Conservation (phyloP, 92 coral and sea anemone genomes). For the Zoanthus gigantus region DNA sequence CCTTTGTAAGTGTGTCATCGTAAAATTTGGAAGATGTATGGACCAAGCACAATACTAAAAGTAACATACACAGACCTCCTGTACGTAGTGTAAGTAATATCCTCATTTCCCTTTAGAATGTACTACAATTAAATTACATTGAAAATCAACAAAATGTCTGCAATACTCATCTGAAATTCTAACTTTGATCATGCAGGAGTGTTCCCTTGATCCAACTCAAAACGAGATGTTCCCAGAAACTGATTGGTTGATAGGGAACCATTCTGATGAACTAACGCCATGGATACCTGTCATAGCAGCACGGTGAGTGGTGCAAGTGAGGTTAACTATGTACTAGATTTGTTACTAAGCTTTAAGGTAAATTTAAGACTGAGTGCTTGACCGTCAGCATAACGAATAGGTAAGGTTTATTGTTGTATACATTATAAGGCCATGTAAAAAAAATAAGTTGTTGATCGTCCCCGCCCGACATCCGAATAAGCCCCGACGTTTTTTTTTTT, state of each 20-base stretch:
- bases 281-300: slow-evolving; percentile 99
- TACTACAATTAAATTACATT: no score
- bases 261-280: slow-evolving; percentile 97
- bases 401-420: no score
- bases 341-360: background rate
- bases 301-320: slow-evolving; percentile 55
- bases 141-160: no score
- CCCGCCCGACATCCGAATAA: no score
- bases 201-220: slow-evolving; percentile 86
- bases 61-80: slow-evolving; percentile 29
- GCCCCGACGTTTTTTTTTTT: no score
- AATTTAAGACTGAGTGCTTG: background rate
- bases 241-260: slow-evolving; percentile 98
- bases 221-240: slow-evolving; percentile 75
- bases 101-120: no score
- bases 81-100: no score
- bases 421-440: no score
- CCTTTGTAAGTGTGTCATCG: slow-evolving; percentile 17
- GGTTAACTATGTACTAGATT: background rate
- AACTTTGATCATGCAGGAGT: slow-evolving; percentile 63
- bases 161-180: background rate
- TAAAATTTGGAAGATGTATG: slow-evolving; percentile 90
- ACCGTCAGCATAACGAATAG: no score
- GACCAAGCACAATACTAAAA: slow-evolving; percentile 79
- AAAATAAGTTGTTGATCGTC: no score